Percentiles rank a stretch among this genome's conserved stretches.
Conservation (phyloP, 2,113 vertebrate genomes). For the Hydropotes inermis region DNA sequence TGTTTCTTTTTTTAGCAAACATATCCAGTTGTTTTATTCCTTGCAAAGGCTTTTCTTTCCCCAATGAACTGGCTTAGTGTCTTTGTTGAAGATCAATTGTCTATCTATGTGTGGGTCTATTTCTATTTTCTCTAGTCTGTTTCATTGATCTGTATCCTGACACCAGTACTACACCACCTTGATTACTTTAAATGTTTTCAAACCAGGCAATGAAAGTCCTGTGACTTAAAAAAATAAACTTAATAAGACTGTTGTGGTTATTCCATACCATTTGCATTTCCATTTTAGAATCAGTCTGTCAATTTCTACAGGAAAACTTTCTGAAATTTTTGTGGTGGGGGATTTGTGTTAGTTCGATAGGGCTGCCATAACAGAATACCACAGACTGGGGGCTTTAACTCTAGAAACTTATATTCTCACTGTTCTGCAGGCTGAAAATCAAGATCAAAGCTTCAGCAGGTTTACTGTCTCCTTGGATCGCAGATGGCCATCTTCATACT, state of each 20-base stretch:
- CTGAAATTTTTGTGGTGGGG: not conserved
- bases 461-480: not conserved
- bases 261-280: not conserved
- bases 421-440: not conserved
- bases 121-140: not conserved
- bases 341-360: not conserved
- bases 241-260: not conserved
- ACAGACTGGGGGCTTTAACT: not conserved
- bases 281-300: not conserved
- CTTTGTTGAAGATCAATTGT: not conserved
- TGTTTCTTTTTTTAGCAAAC: not conserved
- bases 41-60: not conserved
- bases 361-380: not conserved
- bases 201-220: not conserved
- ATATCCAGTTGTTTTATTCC: not conserved
- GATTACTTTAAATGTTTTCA: not conserved
- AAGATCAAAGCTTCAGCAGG: not conserved
- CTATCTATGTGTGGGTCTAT: not conserved
- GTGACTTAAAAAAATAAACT: not conserved
- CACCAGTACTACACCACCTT: not conserved
- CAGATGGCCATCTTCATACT: not conserved
- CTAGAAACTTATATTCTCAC: not conserved
- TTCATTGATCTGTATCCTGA: not conserved
- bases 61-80: not conserved
- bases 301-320: not conserved